A percentile compares a stretch with the other conserved stretches of the same genome.
phyloP scores from a whole-genome alignment of 2,797 vertebrate species.

The Notoglanidium macrostoma region DNA sequence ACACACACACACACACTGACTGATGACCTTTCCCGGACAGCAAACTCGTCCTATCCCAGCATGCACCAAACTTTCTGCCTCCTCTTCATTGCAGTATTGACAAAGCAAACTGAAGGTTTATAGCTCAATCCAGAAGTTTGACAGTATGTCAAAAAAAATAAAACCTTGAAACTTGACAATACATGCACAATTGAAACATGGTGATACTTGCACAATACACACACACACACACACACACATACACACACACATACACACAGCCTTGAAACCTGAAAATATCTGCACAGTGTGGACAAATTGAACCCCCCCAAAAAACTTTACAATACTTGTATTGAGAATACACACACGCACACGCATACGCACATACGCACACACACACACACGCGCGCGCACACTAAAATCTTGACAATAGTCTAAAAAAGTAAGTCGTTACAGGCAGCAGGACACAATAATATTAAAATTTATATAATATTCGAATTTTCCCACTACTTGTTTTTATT shows the following conservation, averaged over 20 bases:
- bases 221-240: slow-evolving; percentile 20
- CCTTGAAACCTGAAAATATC: background rate
- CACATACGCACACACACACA: background rate
- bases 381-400: background rate
- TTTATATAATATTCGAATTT: background rate
- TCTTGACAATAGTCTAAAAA: background rate
- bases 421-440: background rate
- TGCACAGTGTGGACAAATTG: background rate
- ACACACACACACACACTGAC: slow-evolving; percentile 40
- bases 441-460: background rate
- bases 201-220: background rate
- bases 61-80: slow-evolving; percentile 1
- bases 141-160: background rate
- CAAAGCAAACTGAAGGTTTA: slow-evolving; percentile 17
- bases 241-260: background rate
- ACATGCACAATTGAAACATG: background rate
- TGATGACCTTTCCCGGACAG: slow-evolving; percentile 42
- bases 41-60: slow-evolving; percentile 5
- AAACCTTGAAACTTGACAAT: background rate
- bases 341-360: background rate
- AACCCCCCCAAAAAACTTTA: background rate
- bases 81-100: background rate
- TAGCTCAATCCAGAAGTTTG: slow-evolving; percentile 9
- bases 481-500: background rate
- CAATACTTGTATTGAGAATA: background rate